A percentile compares a stretch with the other conserved stretches of the same genome.
These are phyloP conservation scores for Drosophila conformis DNA, from an alignment of 2,888 invertebrate species.

Conservation along the genomic window DNA sequence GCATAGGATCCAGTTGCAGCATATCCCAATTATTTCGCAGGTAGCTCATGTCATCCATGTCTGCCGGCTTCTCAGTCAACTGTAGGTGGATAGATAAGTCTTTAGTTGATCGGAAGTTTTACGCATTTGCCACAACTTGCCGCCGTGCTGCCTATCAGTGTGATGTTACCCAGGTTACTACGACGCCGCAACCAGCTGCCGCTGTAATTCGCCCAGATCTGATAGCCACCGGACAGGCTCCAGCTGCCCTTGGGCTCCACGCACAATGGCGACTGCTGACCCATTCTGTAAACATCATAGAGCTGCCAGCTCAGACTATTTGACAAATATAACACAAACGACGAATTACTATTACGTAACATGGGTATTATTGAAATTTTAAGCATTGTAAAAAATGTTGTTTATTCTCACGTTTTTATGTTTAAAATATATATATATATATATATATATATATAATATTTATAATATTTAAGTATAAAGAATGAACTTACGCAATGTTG, in stretches of 20 bases:
- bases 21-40: conserved; percentile 57
- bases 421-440: no score
- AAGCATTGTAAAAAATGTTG: not conserved
- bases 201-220: conserved; percentile 43
- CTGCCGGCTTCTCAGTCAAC: conserved; percentile 70
- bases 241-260: conserved; percentile 74
- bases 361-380: not conserved
- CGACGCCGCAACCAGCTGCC: conserved; percentile 68
- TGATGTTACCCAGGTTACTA: conserved; percentile 66
- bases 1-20: conserved; percentile 80
- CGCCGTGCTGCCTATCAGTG: conserved; percentile 66
- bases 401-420: not conserved
- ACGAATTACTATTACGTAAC: not conserved
- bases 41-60: conserved; percentile 48
- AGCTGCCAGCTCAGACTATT: conserved; percentile 50
- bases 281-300: conserved; percentile 79
- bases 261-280: conserved; percentile 50
- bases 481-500: not conserved
- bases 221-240: conserved; percentile 61
- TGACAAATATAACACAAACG: conserved; percentile 6
- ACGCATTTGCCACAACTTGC: conserved; percentile 35
- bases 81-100: conserved; percentile 23
- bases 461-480: not conserved
- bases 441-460: no score
- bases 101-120: not conserved